These are phyloP conservation scores for Tragelaphus strepsiceros DNA, from an alignment of 2,113 vertebrate species.

Conservation along the genomic window DNA sequence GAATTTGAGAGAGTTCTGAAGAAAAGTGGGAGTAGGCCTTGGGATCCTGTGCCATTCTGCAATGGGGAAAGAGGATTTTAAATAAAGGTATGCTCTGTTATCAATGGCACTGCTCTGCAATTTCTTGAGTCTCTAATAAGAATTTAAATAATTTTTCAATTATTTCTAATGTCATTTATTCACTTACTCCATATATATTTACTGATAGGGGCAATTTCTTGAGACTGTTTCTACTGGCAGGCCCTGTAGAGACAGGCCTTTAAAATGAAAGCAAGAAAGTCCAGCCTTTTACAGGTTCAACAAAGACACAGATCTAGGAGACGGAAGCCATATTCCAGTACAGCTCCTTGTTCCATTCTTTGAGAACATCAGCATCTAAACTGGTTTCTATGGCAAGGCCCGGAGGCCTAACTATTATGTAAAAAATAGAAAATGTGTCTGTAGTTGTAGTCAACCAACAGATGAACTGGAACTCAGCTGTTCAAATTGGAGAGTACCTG, in stretches of 20 bases:
- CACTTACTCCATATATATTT: neutral
- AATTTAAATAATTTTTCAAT: neutral
- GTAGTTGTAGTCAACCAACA: neutral
- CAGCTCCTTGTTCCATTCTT: neutral
- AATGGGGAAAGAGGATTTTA: neutral
- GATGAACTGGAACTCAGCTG: neutral
- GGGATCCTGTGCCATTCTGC: neutral
- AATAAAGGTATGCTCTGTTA: neutral
- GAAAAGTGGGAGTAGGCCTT: fast-evolving
- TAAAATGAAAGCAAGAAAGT: neutral
- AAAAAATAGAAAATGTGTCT: neutral
- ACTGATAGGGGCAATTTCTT: neutral
- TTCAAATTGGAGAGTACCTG: neutral
- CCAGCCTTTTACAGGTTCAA: neutral
- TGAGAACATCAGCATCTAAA: neutral
- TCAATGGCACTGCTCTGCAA: neutral
- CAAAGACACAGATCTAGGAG: neutral
- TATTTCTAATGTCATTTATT: neutral
- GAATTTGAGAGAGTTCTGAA: neutral
- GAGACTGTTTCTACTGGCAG: neutral
- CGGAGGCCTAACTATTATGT: neutral
- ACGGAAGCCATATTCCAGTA: neutral
- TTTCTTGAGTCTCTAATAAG: neutral
- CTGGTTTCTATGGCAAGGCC: neutral
- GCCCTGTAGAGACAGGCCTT: neutral